Evolutionary conservation across 2,888 invertebrate species (phyloP).

Genomic region (Teinopalpus imperialis): DNA sequence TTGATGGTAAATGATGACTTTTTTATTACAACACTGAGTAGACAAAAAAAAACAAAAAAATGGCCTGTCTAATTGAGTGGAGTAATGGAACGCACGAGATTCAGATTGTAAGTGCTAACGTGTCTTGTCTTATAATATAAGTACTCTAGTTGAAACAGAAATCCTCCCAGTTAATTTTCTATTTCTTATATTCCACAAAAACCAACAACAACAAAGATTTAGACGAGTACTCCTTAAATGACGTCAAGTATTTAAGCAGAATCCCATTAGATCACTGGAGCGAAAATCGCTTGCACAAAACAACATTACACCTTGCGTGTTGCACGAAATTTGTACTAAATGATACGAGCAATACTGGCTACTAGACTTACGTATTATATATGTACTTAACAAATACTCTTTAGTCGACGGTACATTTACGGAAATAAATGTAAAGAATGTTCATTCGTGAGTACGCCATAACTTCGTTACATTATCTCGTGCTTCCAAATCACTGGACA

Average conservation of each 20-base stretch:
- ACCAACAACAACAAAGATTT: too few relatives aligned
- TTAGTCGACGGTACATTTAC: slow-evolving; percentile 6
- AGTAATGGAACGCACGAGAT: too few relatives aligned
- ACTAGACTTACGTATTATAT: not conserved
- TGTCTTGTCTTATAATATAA: too few relatives aligned
- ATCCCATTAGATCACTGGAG: slow-evolving; percentile 25
- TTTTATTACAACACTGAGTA: too few relatives aligned
- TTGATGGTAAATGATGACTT: too few relatives aligned
- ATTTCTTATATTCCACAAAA: too few relatives aligned
- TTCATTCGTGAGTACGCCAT: slow-evolving; percentile 45
- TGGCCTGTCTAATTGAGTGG: too few relatives aligned
- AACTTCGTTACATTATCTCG: slow-evolving; percentile 64
- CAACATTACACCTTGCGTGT: slow-evolving; percentile 23
- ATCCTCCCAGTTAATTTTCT: too few relatives aligned
- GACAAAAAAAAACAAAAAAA: too few relatives aligned
- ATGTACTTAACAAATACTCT: too few relatives aligned
- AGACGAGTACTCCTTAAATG: slow-evolving; percentile 23
- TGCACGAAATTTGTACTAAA: slow-evolving; percentile 24
- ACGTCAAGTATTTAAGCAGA: slow-evolving; percentile 29
- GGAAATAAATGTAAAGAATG: slow-evolving; percentile 35
- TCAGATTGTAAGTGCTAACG: too few relatives aligned
- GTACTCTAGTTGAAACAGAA: too few relatives aligned
- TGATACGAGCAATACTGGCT: slow-evolving; percentile 27
- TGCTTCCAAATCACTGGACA: slow-evolving; percentile 64
- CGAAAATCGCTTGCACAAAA: slow-evolving; percentile 28